These are phyloP conservation scores for Eubasilissa splendida DNA, from an alignment of 2,888 invertebrate genomes.

Conservation along the genomic window DNA sequence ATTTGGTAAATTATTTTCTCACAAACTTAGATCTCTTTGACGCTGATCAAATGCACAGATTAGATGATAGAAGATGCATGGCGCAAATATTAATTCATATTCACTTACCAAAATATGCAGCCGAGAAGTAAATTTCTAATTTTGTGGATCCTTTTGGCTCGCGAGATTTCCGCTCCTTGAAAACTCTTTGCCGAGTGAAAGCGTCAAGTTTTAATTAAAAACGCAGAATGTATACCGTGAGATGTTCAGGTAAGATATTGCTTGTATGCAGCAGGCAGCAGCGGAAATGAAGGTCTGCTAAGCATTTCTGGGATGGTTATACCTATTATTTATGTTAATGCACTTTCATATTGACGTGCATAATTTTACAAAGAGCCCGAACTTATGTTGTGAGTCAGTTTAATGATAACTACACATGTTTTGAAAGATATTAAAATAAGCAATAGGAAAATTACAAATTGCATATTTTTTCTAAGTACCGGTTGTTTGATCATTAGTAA, in stretches of 20 bases:
- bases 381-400: no score
- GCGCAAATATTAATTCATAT: neutral
- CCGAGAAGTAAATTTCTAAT: conserved; percentile 3
- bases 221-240: conserved; percentile 43
- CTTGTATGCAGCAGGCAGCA: conserved; percentile 10
- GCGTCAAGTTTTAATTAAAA: conserved; percentile 56
- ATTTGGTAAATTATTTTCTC: no score
- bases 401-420: no score
- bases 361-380: no score
- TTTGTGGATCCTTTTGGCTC: conserved; percentile 14
- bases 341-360: neutral
- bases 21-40: no score
- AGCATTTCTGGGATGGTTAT: neutral
- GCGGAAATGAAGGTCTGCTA: conserved; percentile 1
- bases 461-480: no score
- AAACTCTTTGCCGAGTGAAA: conserved; percentile 28
- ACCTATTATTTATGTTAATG: neutral
- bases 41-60: no score
- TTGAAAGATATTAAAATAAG: no score
- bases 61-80: no score
- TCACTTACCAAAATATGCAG: neutral
- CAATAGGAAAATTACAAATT: no score
- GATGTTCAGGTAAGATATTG: conserved; percentile 48
- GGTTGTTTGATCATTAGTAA: no score
- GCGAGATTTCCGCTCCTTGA: neutral